A percentile compares a stretch with the other conserved stretches of the same genome.
These are phyloP conservation scores for Nasua narica DNA, from an alignment of 2,797 vertebrate species.

Conservation along the genomic window DNA sequence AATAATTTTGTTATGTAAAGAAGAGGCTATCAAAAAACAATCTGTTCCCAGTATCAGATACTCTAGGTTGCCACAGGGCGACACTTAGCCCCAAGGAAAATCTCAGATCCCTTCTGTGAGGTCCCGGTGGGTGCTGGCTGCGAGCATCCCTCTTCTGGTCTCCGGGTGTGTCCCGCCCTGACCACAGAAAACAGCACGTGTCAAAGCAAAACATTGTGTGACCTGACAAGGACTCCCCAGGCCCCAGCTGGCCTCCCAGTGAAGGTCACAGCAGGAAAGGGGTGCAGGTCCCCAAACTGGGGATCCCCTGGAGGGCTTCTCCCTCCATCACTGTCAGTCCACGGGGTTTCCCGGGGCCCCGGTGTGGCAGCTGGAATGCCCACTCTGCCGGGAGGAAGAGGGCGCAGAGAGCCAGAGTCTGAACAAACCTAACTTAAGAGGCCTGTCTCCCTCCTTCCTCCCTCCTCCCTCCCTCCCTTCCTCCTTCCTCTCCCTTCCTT, in stretches of 20 bases:
- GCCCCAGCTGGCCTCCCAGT: background rate
- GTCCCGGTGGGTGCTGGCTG: background rate
- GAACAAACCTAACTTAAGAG: background rate
- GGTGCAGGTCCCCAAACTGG: background rate
- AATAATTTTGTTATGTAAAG: background rate
- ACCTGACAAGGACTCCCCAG: background rate
- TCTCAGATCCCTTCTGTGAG: background rate
- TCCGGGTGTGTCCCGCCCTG: too few species aligned
- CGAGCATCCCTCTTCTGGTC: background rate
- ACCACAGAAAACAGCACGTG: background rate
- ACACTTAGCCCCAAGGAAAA: background rate
- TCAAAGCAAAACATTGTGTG: background rate
- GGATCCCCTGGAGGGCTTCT: background rate
- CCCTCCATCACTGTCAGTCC: background rate
- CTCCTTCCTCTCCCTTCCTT: background rate
- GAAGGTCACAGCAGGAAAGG: background rate
- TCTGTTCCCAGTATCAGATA: background rate
- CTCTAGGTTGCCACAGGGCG: background rate
- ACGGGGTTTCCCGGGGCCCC: background rate
- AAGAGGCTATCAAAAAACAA: background rate
- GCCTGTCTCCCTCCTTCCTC: too few species aligned
- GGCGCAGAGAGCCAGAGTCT: background rate
- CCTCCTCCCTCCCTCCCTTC: too few species aligned
- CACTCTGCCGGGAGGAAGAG: background rate
- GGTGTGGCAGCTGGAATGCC: accelerated